Evolutionary conservation across 2,113 vertebrate species (phyloP), one percentile per base, ranked within the genome.

Genomic region (Callorhinus ursinus): DNA sequence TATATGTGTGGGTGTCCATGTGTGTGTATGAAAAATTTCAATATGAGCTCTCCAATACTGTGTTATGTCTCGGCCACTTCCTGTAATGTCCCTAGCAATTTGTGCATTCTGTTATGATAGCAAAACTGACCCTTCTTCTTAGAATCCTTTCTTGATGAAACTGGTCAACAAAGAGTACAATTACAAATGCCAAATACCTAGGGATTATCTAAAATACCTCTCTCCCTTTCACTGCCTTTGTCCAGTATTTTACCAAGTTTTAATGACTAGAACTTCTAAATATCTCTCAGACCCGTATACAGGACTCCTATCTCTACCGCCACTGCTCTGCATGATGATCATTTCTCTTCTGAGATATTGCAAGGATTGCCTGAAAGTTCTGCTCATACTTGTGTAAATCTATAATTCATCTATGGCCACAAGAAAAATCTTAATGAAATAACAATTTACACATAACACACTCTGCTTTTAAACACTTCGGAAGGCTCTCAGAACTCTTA

Each of bases 81-180:
- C 14, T 74, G 84, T 74, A 88, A 59, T 13, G 22, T n/a, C 46
- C 39, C 63, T 53, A 74, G 36, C 36, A 88, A 59, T 33, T n/a
- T 69, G 14, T 80, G 24, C 14, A 31, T 74, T 57, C 1, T 0
- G 4, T 55, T 33, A 59, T 5, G 2, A 21, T 59, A 61, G 9
- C 46, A 87, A 96, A 95, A 93, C 16, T n/a, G 8, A 63, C 83
- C 46, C 13, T 87, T 87, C 92, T 61, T 9, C 24, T 92, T 53
- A 0, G 5, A 33, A 61, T 77, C 21, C 19, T 65, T 51, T 96
- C 21, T 94, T 76, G 22, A n/a, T 39, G 4, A 93, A 95, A 95
- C 26, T 82, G 72, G 18, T 53, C 8, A 1, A 63, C 0, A 42
- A 72, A 84, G 39, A 65, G 4, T 39, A 36, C 51, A 95, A 15